phyloP scores from a whole-genome alignment of 1,140 invertebrate species.

The Apocrypta bakeri region DNA sequence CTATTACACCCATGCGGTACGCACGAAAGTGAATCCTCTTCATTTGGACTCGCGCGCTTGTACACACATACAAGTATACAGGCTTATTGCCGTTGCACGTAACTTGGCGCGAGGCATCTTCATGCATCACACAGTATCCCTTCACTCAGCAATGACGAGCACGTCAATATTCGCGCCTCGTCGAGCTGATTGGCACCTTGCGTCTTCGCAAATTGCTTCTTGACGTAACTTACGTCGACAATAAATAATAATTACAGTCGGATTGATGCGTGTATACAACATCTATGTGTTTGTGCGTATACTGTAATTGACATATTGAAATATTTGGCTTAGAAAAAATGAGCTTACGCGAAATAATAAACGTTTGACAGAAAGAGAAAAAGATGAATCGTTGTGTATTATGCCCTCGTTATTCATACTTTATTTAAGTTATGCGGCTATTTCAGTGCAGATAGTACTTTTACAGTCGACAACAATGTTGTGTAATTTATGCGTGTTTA shows the following conservation, averaged over 20 bases:
- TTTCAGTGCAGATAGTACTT: too few relatives aligned
- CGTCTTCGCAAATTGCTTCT: background rate
- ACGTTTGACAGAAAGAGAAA: too few relatives aligned
- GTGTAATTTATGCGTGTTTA: too few relatives aligned
- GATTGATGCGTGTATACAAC: background rate
- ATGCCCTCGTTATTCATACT: background rate
- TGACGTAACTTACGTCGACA: background rate
- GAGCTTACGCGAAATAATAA: too few relatives aligned
- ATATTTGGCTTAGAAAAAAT: too few relatives aligned
- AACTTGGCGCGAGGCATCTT: background rate
- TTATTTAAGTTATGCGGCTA: too few relatives aligned
- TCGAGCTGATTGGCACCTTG: background rate
- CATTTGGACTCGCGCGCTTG: background rate
- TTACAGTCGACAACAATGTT: too few relatives aligned
- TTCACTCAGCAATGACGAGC: background rate
- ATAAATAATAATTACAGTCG: conserved; percentile 2
- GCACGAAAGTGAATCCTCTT: background rate
- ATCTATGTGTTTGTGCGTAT: too few relatives aligned
- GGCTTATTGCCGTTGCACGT: background rate
- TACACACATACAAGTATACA: background rate
- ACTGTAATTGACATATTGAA: background rate
- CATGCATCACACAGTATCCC: background rate
- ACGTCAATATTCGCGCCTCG: background rate
- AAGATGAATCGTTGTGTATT: background rate
- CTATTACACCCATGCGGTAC: too few relatives aligned